Base-by-base conservation (phyloP, 23 tunicate genomes). In the Phallusia fumigata region DNA sequence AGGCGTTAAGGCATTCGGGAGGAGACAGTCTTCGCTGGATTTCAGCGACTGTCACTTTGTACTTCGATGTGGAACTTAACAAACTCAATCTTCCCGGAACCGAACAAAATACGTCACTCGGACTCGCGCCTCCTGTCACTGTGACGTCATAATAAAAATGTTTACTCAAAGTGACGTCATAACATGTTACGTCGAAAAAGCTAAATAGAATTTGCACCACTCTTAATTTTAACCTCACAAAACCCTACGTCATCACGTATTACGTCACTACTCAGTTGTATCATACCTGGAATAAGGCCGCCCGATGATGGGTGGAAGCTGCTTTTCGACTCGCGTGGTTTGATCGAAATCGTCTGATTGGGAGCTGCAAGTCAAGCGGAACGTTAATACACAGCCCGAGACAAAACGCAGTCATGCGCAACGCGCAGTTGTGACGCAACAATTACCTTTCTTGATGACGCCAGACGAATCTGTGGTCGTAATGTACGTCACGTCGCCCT, bases 21-120 rank as follows among this genome's bases (percentile, higher is more conserved):
- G 95, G 95, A 0, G 99, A 90, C 40, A 96, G 65, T 30, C 99
- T 77, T n/a, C 99, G 83, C 74, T 96, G 97, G 32, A 96, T 96
- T 65, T 96, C 99, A 31, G 99, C 99, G 34, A 96, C 91, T 21
- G 99, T 96, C 24, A 96, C 99, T 85, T 96, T 96, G 91, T 96
- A 96, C 87, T 96, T 96, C 26, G 99, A 96, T 79, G 99, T 96
- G 10, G 99, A 96, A 58, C 95, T 88, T 30, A 96, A 84, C 47
- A 96, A 85, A 65, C 97, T 92, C 52, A 96, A 78, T 34, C 99
- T 75, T 35, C 99, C 99, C 65, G 99, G 99, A 15, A 96, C 99
- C 33, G 96, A 93, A 84, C 99, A 96, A 79, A 96, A 96, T 24
- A 96, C 97, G 74, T 89, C 99, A 82, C 90, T 82, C 11, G 99